A percentile compares a stretch with the other conserved stretches of the same genome.
Conservation (phyloP, 2,113 vertebrate species). For the Oreotrochilus melanogaster region DNA sequence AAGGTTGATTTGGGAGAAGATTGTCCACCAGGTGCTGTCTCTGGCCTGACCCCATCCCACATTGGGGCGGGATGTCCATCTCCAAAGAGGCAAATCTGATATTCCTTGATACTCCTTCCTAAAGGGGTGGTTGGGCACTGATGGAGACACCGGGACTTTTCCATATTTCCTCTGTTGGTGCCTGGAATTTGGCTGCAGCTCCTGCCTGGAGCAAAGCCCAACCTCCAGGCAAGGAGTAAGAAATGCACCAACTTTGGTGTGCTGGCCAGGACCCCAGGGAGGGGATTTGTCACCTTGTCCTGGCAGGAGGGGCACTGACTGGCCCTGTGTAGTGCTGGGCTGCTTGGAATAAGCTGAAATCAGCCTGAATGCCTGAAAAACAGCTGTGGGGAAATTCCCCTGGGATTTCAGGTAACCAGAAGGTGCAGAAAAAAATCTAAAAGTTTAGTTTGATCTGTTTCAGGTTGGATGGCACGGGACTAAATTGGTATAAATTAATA, state of each 20-base stretch:
- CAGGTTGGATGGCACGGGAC: not conserved
- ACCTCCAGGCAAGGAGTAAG: not conserved
- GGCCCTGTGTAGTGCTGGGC: not conserved
- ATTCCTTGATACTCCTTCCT: not conserved
- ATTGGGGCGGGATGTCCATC: not conserved
- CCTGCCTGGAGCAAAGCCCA: not conserved
- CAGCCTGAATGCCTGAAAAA: not conserved
- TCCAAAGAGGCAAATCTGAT: too few species aligned
- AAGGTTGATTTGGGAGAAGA: not conserved
- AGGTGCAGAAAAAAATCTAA: too few species aligned
- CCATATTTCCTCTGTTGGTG: not conserved
- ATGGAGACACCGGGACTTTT: not conserved
- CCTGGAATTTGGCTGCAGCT: not conserved
- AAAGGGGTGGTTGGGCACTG: not conserved
- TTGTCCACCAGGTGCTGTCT: not conserved
- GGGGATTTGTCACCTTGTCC: not conserved
- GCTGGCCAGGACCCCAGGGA: too few species aligned
- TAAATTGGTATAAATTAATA: not conserved
- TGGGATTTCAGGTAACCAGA: fast-evolving
- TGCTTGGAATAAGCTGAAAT: not conserved
- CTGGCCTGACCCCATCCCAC: not conserved
- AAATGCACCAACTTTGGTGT: not conserved
- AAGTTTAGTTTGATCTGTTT: not conserved
- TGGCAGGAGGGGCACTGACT: not conserved
- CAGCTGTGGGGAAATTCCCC: not conserved